phyloP scores from a whole-genome alignment of 2,113 vertebrate genomes.

The Burhinus bistriatus region DNA sequence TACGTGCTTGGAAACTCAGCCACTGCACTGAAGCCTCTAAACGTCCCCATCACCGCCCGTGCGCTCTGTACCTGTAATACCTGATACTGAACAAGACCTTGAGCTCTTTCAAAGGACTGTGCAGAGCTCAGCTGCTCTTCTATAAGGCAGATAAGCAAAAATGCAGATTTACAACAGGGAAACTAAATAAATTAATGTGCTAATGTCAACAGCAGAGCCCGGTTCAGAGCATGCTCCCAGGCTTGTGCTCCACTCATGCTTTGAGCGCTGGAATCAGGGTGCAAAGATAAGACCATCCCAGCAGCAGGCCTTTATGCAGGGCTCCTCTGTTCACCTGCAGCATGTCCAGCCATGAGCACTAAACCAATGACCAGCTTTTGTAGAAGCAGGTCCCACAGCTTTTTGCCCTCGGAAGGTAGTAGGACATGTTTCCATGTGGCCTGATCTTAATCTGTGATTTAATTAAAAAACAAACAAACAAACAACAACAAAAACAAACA shows the following conservation, averaged over 20 bases:
- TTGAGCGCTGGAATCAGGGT: fast-evolving
- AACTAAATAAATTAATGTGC: neutral
- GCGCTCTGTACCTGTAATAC: neutral
- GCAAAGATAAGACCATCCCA: neutral
- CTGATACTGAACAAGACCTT: neutral
- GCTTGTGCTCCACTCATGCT: neutral
- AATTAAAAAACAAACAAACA: neutral
- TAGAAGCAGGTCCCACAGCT: neutral
- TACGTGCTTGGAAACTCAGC: neutral
- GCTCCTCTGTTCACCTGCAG: neutral
- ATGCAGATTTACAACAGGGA: neutral
- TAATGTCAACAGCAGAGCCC: neutral
- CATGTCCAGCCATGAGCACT: neutral
- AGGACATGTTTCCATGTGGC: neutral
- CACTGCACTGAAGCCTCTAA: neutral
- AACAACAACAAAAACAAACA: neutral
- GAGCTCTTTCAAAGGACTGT: neutral
- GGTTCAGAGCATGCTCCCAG: neutral
- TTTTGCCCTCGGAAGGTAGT: neutral
- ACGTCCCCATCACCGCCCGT: fast-evolving
- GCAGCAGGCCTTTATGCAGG: neutral
- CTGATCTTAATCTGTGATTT: neutral
- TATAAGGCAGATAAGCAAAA: neutral
- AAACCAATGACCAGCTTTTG: neutral
- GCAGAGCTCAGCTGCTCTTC: neutral